Conservation (phyloP, 2,113 vertebrate species). For the Phaetusa simplex region DNA sequence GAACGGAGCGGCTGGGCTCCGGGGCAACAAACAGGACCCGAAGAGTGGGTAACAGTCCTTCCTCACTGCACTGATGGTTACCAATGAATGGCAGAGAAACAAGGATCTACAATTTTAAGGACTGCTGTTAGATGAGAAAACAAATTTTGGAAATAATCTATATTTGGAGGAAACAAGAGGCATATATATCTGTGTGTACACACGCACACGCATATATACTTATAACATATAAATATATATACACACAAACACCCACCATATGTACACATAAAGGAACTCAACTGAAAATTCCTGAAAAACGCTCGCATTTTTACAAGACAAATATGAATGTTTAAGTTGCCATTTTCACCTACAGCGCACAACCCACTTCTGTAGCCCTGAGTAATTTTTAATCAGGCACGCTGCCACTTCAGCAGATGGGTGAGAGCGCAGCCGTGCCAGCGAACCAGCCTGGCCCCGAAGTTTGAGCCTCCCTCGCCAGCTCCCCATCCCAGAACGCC, state of each 20-base stretch:
- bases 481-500: neutral
- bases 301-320: neutral
- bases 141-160: neutral
- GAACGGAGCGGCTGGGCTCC: neutral
- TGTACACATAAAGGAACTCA: neutral
- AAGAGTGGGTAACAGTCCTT: neutral
- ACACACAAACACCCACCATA: accelerated
- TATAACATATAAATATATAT: neutral
- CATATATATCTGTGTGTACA: neutral
- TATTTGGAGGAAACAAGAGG: neutral
- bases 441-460: neutral
- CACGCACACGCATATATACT: accelerated
- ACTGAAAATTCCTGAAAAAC: neutral
- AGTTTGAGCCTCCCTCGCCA: neutral
- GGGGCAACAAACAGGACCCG: accelerated
- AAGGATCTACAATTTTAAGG: neutral
- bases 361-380: neutral
- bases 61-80: neutral
- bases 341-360: neutral
- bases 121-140: neutral
- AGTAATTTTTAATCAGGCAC: neutral
- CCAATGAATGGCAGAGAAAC: neutral
- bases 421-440: neutral
- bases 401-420: neutral
- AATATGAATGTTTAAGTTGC: neutral